phyloP scores from a whole-genome alignment of 2,113 vertebrate species.

The Danio rerio region GRCz12tu NC_133196.1:6517501-6518000 shows the following conservation, averaged over 20 bases:
- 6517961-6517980: neutral
- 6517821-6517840: no score
- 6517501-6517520: no score
- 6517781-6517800: constrained; percentile 5
- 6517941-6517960: neutral
- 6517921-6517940: neutral
- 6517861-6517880: constrained; percentile 29
- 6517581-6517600: no score
- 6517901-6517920: neutral
- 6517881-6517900: neutral
- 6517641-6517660: neutral
- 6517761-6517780: constrained; percentile 63
- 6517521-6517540: no score
- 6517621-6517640: neutral
- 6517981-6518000: neutral
- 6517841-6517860: neutral
- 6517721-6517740: constrained; percentile 69
- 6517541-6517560: no score
- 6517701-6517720: constrained; percentile 69
- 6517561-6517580: no score
- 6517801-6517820: no score
- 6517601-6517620: no score
- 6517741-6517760: constrained; percentile 76
- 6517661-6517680: constrained; percentile 68
- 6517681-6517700: constrained; percentile 78